Base-by-base conservation (phyloP, 2,113 vertebrate species). In the Aspiorhynchus laticeps region DNA sequence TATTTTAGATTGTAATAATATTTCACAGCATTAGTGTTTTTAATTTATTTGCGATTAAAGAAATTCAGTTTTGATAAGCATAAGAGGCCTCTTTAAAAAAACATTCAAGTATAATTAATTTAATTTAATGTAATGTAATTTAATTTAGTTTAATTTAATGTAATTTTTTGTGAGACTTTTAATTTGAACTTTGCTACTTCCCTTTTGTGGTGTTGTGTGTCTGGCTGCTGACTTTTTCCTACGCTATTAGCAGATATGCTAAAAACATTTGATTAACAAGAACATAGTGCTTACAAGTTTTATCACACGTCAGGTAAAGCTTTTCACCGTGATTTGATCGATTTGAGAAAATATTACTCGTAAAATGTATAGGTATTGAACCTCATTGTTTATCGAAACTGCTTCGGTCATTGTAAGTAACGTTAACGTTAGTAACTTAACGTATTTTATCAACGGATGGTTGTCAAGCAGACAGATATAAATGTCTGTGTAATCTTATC, bases 241-340 rank as follows among this genome's bases (percentile, higher is more conserved):
- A 21, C n/a, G 2, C 26, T 69, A 1, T 2, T 5, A 17, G 1
- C 4, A 61, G 28, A n/a, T 21, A 48, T 83, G 8, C 0, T 24
- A 10, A 31, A 83, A 48, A 69, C 63, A 33, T 33, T 69, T 33
- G 48, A 48, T 14, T 33, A 69, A 69, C 17, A 5, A 19, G 28
- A 28, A 78, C 31, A 15, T 77, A 51, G 7, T 51, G 14, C n/a
- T 77, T 17, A 63, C 24, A 26, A 21, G 61, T 31, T 65, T 19
- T 43, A 24, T 17, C n/a, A 67, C 59, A 46, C n/a, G n/a, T 67
- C 80, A 65, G 80, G 80, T 67, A 82, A 82, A 41, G 3, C 15
- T 51, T 78, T 75, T 75, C 24, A 26, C 24, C 24, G 41, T n/a
- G 33, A 31, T 53, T 21, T 33, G 0, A 51, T 4, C 43, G 26